Base-by-base conservation (phyloP, 2,113 vertebrate genomes). In the Amblyornis subalaris region DNA sequence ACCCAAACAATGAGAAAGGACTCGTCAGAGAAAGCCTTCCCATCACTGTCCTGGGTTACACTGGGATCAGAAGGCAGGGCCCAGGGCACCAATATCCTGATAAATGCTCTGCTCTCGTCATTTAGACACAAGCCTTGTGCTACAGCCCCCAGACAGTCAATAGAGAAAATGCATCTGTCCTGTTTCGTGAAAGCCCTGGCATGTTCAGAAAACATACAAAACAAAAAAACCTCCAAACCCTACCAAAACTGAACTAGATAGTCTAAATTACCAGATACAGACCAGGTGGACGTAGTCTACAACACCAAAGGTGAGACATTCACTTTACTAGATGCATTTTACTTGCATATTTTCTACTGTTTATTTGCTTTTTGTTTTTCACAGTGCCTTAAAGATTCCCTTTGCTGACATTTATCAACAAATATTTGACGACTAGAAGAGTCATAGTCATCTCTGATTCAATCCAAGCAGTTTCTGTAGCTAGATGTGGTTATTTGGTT, bases 331-430 rank as follows among this genome's bases (percentile, higher is more conserved):
- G n/a, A n/a, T n/a, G n/a, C n/a, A n/a, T 90, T 88, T 77, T 66
- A 62, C 38, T 86, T 74, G 29, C 22, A 45, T 36, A 25, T 25
- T 38, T 72, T 65, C 22, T 70, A 53, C 17, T n/a, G 3, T 75
- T 70, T 48, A 42, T 61, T 81, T 81, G 9, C 12, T 8, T 75
- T 72, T 84, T 62, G 45, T 47, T 93, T 76, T 73, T 22, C 16
- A 57, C 16, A 20, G 9, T 44, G 13, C 26, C 38, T 33, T 74
- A 22, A 77, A 71, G 7, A 25, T 4, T 48, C 20, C 58, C 35
- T 28, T 77, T 90, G 29, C 20, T 89, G 29, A 29, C 36, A 82
- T 85, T 89, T 84, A 82, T 85, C 94, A 94, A 91, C 93, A 90
- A 64, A 24, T 76, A 54, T 71, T 54, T 84, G 69, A 89, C 91